A percentile compares a stretch with the other conserved stretches of the same genome.
Evolutionary conservation across 2,797 vertebrate genomes (phyloP).

Genomic region (Calcarius lapponicus): DNA sequence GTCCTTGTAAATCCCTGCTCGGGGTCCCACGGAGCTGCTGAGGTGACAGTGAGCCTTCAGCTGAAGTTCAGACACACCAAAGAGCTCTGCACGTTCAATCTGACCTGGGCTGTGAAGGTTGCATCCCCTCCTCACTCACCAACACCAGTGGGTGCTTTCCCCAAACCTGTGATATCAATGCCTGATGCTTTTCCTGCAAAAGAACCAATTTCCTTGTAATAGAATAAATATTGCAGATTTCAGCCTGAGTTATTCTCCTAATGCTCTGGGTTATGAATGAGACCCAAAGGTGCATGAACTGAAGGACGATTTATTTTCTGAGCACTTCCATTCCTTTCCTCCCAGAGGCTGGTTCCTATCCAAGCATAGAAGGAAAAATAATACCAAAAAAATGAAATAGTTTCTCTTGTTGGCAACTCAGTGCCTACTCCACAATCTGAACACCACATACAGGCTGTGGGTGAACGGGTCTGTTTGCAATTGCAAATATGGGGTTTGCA

Average conservation of each 20-base stretch:
- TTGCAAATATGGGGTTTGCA: not conserved
- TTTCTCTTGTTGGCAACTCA: not conserved
- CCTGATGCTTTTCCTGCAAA: not conserved
- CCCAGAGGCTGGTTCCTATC: not conserved
- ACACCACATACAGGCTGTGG: not conserved
- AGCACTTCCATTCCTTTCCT: slow-evolving; percentile 16
- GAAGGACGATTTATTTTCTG: slow-evolving; percentile 12
- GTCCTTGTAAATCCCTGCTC: not conserved
- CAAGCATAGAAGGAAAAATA: not conserved
- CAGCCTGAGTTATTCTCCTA: not conserved
- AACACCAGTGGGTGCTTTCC: not conserved
- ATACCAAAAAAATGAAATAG: not conserved
- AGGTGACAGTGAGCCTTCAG: not conserved
- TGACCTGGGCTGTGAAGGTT: not conserved
- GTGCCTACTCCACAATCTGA: not conserved
- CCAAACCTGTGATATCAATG: not conserved
- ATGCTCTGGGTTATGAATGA: slow-evolving; percentile 15
- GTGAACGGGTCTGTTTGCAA: not conserved
- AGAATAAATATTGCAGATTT: slow-evolving; percentile 29
- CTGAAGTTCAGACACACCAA: not conserved
- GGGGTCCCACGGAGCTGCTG: not conserved
- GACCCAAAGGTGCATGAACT: slow-evolving; percentile 34
- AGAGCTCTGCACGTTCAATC: not conserved
- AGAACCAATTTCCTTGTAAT: not conserved
- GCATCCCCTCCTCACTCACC: not conserved